Conservation (phyloP, 1,140 invertebrate species). For the Hyposmocoma kahamanoa region DNA sequence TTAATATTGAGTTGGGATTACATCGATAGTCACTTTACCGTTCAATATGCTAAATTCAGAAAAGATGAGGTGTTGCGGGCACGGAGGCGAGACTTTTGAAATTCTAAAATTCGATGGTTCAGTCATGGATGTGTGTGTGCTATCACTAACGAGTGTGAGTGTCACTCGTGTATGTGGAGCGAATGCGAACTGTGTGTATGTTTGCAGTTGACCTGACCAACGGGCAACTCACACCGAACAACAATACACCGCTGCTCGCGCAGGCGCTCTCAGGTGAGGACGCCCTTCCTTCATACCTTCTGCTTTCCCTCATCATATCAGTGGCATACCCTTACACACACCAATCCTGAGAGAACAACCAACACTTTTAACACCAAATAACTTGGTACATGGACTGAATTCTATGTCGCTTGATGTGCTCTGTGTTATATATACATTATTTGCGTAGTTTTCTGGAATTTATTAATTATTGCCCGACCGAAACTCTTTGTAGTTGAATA, state of each 20-base stretch:
- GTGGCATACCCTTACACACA: too few relatives aligned
- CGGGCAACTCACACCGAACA: slow-evolving; percentile 94
- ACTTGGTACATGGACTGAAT: neutral
- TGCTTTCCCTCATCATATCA: too few relatives aligned
- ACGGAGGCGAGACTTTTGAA: slow-evolving; percentile 15
- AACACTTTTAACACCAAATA: neutral
- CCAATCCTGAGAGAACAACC: neutral
- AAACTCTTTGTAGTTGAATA: too few relatives aligned
- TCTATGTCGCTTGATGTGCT: neutral
- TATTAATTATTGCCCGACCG: too few relatives aligned
- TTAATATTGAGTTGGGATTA: slow-evolving; percentile 47
- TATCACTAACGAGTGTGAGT: slow-evolving; percentile 48
- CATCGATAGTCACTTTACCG: slow-evolving; percentile 42
- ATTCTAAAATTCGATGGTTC: slow-evolving; percentile 51
- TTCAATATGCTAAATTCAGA: slow-evolving; percentile 35
- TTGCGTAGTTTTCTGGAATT: neutral
- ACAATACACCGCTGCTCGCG: slow-evolving; percentile 94
- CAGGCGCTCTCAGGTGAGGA: slow-evolving; percentile 93
- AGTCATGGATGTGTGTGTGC: slow-evolving; percentile 62
- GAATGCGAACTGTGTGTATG: slow-evolving; percentile 74
- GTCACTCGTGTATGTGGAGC: slow-evolving; percentile 46
- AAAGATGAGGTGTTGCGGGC: slow-evolving; percentile 27
- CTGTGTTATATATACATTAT: neutral
- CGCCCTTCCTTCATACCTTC: slow-evolving; percentile 9
- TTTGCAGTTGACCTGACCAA: slow-evolving; percentile 95